Evolutionary conservation across 2,888 invertebrate species (phyloP), one percentile per base, ranked within the genome.

Genomic region (Hirtodrosophila histrioides): DNA sequence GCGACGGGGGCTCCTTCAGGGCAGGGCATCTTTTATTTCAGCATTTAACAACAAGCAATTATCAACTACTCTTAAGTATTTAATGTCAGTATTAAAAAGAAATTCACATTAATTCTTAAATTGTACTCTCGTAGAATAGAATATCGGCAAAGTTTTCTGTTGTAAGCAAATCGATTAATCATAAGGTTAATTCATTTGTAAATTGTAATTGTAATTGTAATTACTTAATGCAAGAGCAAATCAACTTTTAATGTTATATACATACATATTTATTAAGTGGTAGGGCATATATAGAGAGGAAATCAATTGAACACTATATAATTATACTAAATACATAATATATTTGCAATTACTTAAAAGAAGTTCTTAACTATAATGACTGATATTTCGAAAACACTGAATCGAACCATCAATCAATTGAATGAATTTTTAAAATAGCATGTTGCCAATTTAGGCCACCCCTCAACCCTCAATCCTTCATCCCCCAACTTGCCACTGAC

Each of bases 171-270:
- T 66, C 61, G 65, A 60, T 67, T 45, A 65, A 64, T 64, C 39
- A 40, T 69, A 57, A 71, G 66, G 45, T 61, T 58, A 61, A 63
- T 73, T 78, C 48, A 80, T 80, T 86, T 86, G 81, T 83, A 83
- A 85, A 82, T 85, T 86, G 86, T 86, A 83, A 17, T 17, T 17
- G 17, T 17, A 70, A 84, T 1, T 17, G 2, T 17, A 17, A 1
- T 17, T 17, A 17, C 17, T 17, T 17, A 41, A 17, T 46, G 46
- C 24, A 69, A 35, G 35, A 64, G 56, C 46, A 58, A 65, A 41
- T 45, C 61, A 70, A 78, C 49, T 77, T 78, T 75, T 68, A 79
- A 82, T 82, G 85, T 82, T 82, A 85, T 43, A 58, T 46, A 36
- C 31, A 45, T 6, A 43, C 37, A 53, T 11, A 61, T 37, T 35